Conservation (phyloP, 2,797 vertebrate genomes). For the Platyrinchus mystaceus region DNA sequence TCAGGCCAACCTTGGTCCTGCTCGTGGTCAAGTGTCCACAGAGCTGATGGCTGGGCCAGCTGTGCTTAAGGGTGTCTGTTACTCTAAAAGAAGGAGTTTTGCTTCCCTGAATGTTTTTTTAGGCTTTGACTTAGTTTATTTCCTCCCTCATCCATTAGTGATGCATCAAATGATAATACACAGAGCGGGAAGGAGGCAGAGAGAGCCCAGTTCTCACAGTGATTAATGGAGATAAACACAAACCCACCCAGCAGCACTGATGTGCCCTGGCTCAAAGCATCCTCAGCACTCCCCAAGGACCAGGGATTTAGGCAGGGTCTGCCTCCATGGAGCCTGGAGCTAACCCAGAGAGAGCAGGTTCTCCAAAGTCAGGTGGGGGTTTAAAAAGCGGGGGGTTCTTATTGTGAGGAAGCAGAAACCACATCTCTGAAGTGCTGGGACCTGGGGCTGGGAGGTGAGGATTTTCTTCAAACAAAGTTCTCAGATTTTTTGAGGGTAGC, state of each 20-base stretch:
- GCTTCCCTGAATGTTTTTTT: background rate
- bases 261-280: background rate
- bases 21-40: accelerated
- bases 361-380: background rate
- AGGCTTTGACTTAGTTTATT: background rate
- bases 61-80: background rate
- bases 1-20: background rate
- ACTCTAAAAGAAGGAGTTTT: background rate
- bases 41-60: background rate
- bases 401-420: background rate
- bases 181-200: background rate
- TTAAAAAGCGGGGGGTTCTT: background rate
- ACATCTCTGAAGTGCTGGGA: background rate
- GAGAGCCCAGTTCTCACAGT: background rate
- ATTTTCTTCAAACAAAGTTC: background rate
- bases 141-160: background rate
- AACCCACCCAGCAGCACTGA: background rate
- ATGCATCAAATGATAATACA: background rate
- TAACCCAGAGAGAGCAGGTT: background rate
- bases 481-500: background rate
- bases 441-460: background rate
- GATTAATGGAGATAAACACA: background rate
- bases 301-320: background rate
- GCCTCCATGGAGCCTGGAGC: background rate
- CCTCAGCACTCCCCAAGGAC: background rate